Conservation (phyloP, 1,140 invertebrate genomes). For the Trypoxylus dichotomus region DNA sequence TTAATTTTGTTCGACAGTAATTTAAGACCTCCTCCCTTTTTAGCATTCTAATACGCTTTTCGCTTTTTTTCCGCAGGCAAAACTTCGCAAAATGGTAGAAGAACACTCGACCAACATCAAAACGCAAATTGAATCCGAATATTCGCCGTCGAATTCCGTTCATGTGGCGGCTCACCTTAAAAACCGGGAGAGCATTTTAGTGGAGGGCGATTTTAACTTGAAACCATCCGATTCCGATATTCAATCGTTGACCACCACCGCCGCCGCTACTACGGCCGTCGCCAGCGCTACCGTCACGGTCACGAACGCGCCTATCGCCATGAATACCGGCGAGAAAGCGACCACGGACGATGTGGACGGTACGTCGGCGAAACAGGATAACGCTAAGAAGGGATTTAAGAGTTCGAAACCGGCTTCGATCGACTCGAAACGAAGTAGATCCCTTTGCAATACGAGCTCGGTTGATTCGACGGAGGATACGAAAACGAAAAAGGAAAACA, state of each 20-base stretch:
- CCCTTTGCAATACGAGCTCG: conserved; percentile 45
- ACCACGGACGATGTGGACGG: not conserved
- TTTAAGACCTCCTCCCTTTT: not conserved
- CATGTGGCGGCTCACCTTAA: conserved; percentile 34
- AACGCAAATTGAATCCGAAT: conserved; percentile 50
- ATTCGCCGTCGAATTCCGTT: conserved; percentile 42
- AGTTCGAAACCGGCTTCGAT: conserved; percentile 39
- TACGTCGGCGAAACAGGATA: not conserved
- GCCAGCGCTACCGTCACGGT: conserved; percentile 33
- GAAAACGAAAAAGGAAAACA: conserved; percentile 42
- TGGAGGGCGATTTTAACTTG: conserved; percentile 29
- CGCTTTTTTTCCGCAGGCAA: not conserved
- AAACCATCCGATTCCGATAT: conserved; percentile 39
- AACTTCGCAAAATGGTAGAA: conserved; percentile 53
- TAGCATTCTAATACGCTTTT: no score
- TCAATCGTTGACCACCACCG: not conserved
- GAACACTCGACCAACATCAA: conserved; percentile 49
- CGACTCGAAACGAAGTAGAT: conserved; percentile 45
- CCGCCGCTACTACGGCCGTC: conserved; percentile 31
- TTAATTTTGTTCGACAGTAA: not conserved
- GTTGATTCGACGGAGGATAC: conserved; percentile 43
- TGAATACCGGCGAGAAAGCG: not conserved
- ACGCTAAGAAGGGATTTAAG: conserved; percentile 39
- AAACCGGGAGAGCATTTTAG: not conserved
- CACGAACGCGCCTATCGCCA: not conserved